Evolutionary conservation across 1,140 invertebrate genomes (phyloP).

Genomic region (Mya arenaria): DNA sequence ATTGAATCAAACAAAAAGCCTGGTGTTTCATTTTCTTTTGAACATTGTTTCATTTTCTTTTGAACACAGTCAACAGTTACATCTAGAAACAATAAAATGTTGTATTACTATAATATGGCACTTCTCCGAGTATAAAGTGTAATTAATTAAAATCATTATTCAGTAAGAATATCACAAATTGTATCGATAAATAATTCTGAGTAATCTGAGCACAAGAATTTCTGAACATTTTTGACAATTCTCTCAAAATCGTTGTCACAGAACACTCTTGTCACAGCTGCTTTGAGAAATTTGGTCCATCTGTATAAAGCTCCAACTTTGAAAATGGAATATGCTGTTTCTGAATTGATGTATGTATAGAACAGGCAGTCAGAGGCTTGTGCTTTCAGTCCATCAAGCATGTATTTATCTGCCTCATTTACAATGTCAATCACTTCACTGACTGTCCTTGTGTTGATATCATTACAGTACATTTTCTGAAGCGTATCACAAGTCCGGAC

Average conservation of each 20-base stretch:
- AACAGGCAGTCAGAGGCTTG: not conserved
- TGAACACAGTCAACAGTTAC: no score
- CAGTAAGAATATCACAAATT: constrained; percentile 25
- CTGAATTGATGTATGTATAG: not conserved
- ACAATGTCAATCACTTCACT: constrained; percentile 4
- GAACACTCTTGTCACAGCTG: constrained; percentile 12
- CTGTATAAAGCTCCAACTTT: constrained; percentile 33
- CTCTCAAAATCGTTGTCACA: not conserved
- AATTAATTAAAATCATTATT: no score
- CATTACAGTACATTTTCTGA: not conserved
- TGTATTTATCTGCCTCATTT: constrained; percentile 24
- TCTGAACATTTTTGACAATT: not conserved
- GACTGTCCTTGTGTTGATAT: not conserved
- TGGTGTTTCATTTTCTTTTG: no score
- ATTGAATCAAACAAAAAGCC: no score
- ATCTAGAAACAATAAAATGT: no score
- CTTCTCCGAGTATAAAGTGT: no score
- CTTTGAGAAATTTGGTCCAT: not conserved
- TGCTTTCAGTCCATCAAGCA: constrained; percentile 4
- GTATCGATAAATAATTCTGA: constrained; percentile 29
- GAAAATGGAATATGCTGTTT: not conserved
- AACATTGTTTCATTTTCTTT: no score
- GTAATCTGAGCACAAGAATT: constrained; percentile 30
- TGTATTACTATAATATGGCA: no score
- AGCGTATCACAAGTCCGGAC: constrained; percentile 25